A percentile compares a stretch with the other conserved stretches of the same genome.
Conservation (phyloP, 2,797 vertebrate genomes). For the Protonibea diacanthus region DNA sequence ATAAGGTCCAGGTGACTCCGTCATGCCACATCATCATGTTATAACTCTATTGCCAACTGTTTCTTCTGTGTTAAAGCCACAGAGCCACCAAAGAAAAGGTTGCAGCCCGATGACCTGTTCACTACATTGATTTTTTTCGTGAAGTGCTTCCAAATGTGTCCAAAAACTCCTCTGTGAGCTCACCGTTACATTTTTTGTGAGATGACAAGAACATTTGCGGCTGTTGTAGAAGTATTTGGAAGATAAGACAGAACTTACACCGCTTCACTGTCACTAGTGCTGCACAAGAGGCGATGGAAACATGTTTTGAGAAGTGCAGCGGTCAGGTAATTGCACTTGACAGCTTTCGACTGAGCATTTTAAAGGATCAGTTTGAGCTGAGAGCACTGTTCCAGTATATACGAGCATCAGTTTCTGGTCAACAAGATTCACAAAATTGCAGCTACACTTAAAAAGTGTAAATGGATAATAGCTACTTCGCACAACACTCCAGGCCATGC, state of each 20-base stretch:
- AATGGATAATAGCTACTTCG: neutral
- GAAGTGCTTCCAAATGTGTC: neutral
- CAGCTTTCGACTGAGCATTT: constrained; percentile 45
- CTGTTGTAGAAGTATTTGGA: constrained; percentile 20
- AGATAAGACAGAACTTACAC: constrained; percentile 1
- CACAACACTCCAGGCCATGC: neutral
- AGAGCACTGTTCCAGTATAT: neutral
- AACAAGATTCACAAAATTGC: constrained; percentile 7
- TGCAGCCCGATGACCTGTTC: neutral
- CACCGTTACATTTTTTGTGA: neutral
- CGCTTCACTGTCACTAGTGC: neutral
- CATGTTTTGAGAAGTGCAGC: constrained; percentile 28
- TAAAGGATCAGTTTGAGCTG: constrained; percentile 26
- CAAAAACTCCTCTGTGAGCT: constrained; percentile 4
- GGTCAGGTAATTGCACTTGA: constrained; percentile 52
- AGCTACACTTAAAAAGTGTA: neutral
- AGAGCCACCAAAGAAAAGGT: neutral
- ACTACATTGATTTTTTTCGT: neutral
- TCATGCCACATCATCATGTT: neutral
- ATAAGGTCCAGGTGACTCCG: neutral
- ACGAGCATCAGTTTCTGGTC: neutral
- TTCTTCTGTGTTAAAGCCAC: neutral
- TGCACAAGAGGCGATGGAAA: constrained; percentile 20
- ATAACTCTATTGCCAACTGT: neutral
- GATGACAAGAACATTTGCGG: constrained; percentile 9